phyloP scores from a whole-genome alignment of 1,140 invertebrate species.

The Drosophila ogumai region DNA sequence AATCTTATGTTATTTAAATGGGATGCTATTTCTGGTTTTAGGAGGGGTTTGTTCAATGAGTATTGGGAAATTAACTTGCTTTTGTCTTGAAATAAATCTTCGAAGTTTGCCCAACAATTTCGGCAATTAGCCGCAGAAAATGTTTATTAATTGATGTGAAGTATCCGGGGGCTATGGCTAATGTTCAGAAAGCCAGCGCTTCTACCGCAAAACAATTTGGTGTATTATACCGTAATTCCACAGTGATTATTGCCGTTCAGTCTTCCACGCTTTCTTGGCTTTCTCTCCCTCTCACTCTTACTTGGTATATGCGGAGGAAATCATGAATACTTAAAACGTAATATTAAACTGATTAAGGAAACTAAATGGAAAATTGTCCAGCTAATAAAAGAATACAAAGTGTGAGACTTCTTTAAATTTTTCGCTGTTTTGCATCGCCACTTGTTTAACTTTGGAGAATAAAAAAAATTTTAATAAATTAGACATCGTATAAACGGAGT shows the following conservation, averaged over 20 bases:
- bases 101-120: slow-evolving; percentile 31
- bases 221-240: slow-evolving; percentile 49
- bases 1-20: slow-evolving; percentile 10
- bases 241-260: slow-evolving; percentile 60
- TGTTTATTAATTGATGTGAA: slow-evolving; percentile 51
- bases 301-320: not conserved
- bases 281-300: slow-evolving; percentile 18
- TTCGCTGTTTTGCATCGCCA: not conserved
- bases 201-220: slow-evolving; percentile 45
- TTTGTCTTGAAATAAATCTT: slow-evolving; percentile 6
- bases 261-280: slow-evolving; percentile 69
- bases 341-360: not conserved
- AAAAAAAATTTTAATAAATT: not conserved
- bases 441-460: too few relatives aligned
- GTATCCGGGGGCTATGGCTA: slow-evolving; percentile 28
- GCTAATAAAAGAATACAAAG: not conserved
- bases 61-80: slow-evolving; percentile 20
- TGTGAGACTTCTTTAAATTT: not conserved
- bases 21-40: slow-evolving; percentile 13
- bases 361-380: not conserved
- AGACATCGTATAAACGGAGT: not conserved
- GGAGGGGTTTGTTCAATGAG: slow-evolving; percentile 16
- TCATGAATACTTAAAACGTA: not conserved
- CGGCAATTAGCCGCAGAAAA: slow-evolving; percentile 43
- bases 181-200: slow-evolving; percentile 32